Conservation (phyloP, 2,888 invertebrate species). For the Griposia aprilina region DNA sequence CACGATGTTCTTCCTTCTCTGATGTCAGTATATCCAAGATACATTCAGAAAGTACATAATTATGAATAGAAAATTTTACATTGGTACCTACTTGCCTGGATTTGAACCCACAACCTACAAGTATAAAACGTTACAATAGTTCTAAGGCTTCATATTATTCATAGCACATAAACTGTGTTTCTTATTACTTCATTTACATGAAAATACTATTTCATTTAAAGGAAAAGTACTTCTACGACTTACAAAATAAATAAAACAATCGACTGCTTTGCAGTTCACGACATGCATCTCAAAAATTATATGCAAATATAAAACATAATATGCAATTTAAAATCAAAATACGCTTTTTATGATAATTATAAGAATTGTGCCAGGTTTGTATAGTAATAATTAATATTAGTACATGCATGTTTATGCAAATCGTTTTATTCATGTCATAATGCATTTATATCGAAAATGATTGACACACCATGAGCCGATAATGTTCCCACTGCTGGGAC, state of each 20-base stretch:
- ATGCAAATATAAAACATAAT: not conserved
- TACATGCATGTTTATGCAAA: constrained; percentile 38
- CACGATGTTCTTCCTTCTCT: too few relatives aligned
- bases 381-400: not conserved
- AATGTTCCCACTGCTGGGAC: too few relatives aligned
- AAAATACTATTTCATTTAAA: constrained; percentile 5
- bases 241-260: constrained; percentile 6
- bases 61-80: not conserved
- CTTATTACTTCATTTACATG: constrained; percentile 15
- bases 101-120: not conserved
- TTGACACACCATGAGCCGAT: too few relatives aligned
- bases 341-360: constrained; percentile 30
- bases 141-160: not conserved
- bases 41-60: too few relatives aligned
- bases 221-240: not conserved
- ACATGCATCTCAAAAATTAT: not conserved
- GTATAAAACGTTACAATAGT: not conserved
- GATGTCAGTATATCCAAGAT: too few relatives aligned
- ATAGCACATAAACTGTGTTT: constrained; percentile 1
- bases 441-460: constrained; percentile 17
- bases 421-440: constrained; percentile 3
- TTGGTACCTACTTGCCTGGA: not conserved
- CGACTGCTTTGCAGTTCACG: not conserved
- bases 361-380: constrained; percentile 25
- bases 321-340: constrained; percentile 37